A percentile compares a stretch with the other conserved stretches of the same genome.
phyloP scores from a whole-genome alignment of 53 echinoderm and acorn worm genomes.

The Henricia sp. region DNA sequence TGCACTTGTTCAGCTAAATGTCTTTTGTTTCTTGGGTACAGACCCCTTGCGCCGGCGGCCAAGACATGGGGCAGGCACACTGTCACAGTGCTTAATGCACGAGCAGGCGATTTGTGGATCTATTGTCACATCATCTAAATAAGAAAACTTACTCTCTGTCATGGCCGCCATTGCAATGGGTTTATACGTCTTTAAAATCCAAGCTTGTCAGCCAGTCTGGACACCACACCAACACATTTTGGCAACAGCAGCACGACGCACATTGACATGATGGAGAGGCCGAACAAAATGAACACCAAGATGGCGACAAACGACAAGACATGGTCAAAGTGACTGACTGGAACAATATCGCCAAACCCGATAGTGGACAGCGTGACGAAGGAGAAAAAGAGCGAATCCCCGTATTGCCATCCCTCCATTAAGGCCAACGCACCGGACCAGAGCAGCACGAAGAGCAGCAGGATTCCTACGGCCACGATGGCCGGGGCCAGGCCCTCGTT shows the following conservation, averaged over 20 bases:
- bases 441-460: slow-evolving; percentile 59
- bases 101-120: background rate
- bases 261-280: slow-evolving; percentile 80
- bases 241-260: slow-evolving; percentile 68
- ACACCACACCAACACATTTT: slow-evolving; percentile 34
- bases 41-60: too few relatives aligned
- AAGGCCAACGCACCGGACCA: slow-evolving; percentile 44
- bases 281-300: slow-evolving; percentile 64
- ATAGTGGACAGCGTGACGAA: slow-evolving; percentile 85
- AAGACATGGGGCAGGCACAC: too few relatives aligned
- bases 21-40: background rate
- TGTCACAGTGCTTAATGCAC: too few relatives aligned
- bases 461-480: slow-evolving; percentile 58
- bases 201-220: background rate
- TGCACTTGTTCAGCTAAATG: too few relatives aligned
- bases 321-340: slow-evolving; percentile 47
- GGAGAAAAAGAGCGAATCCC: slow-evolving; percentile 73
- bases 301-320: slow-evolving; percentile 57
- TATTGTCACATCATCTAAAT: background rate
- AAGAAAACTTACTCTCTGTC: background rate
- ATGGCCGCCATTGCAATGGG: background rate
- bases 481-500: slow-evolving; percentile 28
- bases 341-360: slow-evolving; percentile 78
- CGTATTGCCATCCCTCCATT: slow-evolving; percentile 68
- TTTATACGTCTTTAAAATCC: background rate